Evolutionary conservation across 37 sponge, comb jelly and placozoan genomes (phyloP).

Genomic region (Hormiphora californensis): DNA sequence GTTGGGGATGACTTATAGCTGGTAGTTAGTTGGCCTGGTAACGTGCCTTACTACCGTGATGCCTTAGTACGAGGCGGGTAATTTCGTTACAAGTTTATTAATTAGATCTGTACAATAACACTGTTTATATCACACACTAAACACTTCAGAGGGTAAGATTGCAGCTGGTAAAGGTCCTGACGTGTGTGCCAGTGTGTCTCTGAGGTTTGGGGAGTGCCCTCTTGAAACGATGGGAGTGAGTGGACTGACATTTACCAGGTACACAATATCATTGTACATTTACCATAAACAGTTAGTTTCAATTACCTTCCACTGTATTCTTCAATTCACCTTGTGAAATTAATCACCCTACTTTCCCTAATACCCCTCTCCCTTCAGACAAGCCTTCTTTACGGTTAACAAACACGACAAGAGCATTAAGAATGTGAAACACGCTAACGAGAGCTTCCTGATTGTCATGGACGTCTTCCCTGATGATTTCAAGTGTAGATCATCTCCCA

Average conservation of each 20-base stretch:
- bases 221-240: background rate
- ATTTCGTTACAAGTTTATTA: too few relatives aligned
- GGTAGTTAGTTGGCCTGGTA: too few relatives aligned
- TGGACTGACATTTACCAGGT: constrained; percentile 7
- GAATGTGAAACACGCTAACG: background rate
- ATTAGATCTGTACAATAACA: too few relatives aligned
- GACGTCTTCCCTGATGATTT: constrained; percentile 3
- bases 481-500: background rate
- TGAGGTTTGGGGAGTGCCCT: background rate
- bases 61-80: too few relatives aligned
- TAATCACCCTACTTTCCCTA: too few relatives aligned
- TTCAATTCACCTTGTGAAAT: too few relatives aligned
- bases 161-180: background rate
- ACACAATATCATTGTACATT: too few relatives aligned
- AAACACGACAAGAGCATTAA: constrained; percentile 25
- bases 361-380: constrained; percentile 5
- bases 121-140: background rate
- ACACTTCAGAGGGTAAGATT: background rate
- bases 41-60: too few relatives aligned
- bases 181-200: background rate
- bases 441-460: constrained; percentile 11
- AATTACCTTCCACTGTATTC: too few relatives aligned
- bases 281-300: too few relatives aligned
- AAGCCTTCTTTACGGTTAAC: background rate
- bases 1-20: too few relatives aligned